phyloP scores from a whole-genome alignment of 2,113 vertebrate genomes.

The Corythornis vintsioides region DNA sequence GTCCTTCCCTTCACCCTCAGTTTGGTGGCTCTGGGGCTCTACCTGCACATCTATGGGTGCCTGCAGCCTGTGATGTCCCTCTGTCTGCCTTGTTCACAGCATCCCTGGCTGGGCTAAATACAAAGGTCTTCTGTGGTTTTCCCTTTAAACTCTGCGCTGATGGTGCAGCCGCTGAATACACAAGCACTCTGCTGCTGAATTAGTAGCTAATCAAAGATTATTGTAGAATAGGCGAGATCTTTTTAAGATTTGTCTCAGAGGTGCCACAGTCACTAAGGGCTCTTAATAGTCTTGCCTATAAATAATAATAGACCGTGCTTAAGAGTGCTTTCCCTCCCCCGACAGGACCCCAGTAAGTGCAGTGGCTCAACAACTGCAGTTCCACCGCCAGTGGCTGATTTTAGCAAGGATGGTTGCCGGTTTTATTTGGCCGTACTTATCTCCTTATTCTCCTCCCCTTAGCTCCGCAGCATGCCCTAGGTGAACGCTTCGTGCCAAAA shows the following conservation, averaged over 20 bases:
- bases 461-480: not conserved
- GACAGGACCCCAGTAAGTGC: not conserved
- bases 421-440: not conserved
- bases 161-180: not conserved
- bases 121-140: not conserved
- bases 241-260: constrained; percentile 48
- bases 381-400: fast-evolving
- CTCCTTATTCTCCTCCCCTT: not conserved
- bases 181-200: constrained; percentile 25
- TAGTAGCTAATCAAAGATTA: constrained; percentile 63
- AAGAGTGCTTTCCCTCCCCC: constrained; percentile 26
- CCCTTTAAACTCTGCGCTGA: not conserved
- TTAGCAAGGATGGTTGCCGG: not conserved
- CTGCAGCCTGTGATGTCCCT: not conserved
- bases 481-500: not conserved
- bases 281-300: constrained; percentile 62
- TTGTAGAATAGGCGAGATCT: constrained; percentile 7
- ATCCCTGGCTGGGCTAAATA: not conserved
- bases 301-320: constrained; percentile 57
- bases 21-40: not conserved
- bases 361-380: not conserved
- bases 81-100: not conserved
- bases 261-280: constrained; percentile 48
- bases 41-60: not conserved
- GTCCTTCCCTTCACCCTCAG: not conserved